Base-by-base conservation (phyloP, 2,888 invertebrate genomes). In the Teinopalpus imperialis region DNA sequence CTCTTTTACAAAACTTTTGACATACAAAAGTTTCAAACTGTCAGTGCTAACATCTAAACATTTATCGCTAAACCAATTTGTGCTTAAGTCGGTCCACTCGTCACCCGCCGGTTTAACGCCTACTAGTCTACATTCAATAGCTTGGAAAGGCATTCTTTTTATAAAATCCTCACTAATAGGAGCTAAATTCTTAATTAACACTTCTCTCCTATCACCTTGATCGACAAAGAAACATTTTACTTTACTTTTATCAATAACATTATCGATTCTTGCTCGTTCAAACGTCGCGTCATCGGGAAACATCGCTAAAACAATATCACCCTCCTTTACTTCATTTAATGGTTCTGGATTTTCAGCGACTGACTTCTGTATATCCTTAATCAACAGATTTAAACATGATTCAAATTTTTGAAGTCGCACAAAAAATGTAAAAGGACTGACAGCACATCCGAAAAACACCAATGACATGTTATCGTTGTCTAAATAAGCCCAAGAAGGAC, bases 161-260 rank as follows among this genome's bases (percentile, higher is more conserved):
- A 91, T 77, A 14, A 90, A 75, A 34, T 80, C 70, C 12, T 89
- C 81, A 0, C 90, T 81, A 13, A 93, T 83, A 31, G 81, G 74
- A 16, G 75, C 67, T 10, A 93, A 53, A 52, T 90, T 72, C 2
- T 74, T 61, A 2, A 64, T 53, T 0, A 71, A 50, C 0, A 92
- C 77, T 0, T 69, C 63, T 29, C 74, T 74, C 61, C 77, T 86
- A 61, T 92, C 92, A 0, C 92, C 93, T 57, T 90, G 90, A 64
- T 93, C 93, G 0, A 92, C 91, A 61, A 90, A 92, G 60, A 92
- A 92, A 51, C 90, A 90, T 48, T 90, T 79, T 0, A 86, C 83
- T 54, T 79, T 80, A n/a, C 64, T 59, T n/a, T 69, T 61, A 1
- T 67, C 61, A 5, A 73, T 46, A 4, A 80, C 60, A 18, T 74